Conservation (phyloP, 2,888 invertebrate species). For the Erebia epiphron region DNA sequence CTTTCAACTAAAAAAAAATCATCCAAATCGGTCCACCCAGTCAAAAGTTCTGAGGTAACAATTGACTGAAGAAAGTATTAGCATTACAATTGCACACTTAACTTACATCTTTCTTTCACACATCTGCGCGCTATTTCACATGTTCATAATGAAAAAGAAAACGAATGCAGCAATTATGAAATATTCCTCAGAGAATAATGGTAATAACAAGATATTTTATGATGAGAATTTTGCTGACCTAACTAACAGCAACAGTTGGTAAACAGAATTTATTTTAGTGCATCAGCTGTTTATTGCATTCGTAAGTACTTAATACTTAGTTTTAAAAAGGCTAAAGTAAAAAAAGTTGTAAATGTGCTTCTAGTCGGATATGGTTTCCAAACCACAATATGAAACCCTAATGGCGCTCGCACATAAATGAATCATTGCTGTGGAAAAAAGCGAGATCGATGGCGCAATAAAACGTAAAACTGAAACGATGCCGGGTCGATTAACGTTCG, state of each 20-base stretch:
- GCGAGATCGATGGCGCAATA: constrained; percentile 28
- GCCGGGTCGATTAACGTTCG: constrained; percentile 59
- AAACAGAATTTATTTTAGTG: not conserved
- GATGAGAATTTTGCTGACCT: not conserved
- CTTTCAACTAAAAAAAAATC: no score
- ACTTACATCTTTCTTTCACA: not conserved
- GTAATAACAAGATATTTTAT: not conserved
- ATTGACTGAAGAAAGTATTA: not conserved
- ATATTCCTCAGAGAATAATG: not conserved
- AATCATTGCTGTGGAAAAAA: constrained; percentile 19
- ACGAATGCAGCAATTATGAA: constrained; percentile 2
- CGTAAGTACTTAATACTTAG: not conserved
- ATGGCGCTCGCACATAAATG: constrained; percentile 5
- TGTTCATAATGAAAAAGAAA: constrained; percentile 5
- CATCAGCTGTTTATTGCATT: not conserved
- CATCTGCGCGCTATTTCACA: not conserved
- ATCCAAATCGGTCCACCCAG: no score
- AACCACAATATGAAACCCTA: not conserved
- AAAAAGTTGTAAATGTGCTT: not conserved
- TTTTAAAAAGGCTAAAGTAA: not conserved
- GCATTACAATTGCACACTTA: constrained; percentile 1
- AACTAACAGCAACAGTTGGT: not conserved
- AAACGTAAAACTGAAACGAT: constrained; percentile 29
- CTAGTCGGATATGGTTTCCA: not conserved
- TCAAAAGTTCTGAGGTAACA: no score